Conservation (phyloP, 2,113 vertebrate genomes). For the Nettapus auritus region DNA sequence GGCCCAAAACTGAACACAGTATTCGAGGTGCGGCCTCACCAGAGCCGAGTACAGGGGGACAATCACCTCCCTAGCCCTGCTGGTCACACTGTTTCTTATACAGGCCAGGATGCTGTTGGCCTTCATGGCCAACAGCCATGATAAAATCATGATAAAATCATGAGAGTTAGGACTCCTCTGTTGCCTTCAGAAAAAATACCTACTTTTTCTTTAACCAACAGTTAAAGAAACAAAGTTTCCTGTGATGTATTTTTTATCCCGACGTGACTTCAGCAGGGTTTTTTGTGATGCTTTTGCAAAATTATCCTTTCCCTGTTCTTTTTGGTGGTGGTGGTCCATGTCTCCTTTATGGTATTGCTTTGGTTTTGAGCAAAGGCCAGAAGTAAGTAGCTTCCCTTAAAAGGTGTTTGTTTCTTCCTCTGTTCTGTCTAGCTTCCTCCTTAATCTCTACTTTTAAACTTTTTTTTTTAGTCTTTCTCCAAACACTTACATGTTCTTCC, state of each 20-base stretch:
- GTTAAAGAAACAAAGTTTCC: neutral
- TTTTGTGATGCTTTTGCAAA: neutral
- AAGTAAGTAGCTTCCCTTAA: neutral
- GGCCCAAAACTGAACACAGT: too few species aligned
- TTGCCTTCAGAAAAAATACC: neutral
- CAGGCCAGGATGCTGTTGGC: too few species aligned
- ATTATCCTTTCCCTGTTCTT: neutral
- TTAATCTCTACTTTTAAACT: neutral
- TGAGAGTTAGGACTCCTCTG: neutral
- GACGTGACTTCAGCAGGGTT: neutral
- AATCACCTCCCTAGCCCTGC: too few species aligned
- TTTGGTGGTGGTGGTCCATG: neutral
- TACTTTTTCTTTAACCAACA: neutral
- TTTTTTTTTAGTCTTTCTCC: neutral
- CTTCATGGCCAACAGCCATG: too few species aligned
- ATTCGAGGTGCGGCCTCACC: too few species aligned
- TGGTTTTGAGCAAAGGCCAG: neutral
- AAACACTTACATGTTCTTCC: neutral
- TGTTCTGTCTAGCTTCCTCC: neutral
- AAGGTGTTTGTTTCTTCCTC: neutral
- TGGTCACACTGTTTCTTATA: too few species aligned
- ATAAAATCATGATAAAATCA: conserved; percentile 1
- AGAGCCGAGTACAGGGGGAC: too few species aligned
- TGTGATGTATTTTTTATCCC: neutral
- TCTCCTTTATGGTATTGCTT: neutral